These are phyloP conservation scores for Strigops habroptila DNA, from an alignment of 2,113 vertebrate species.

Conservation along the genomic window DNA sequence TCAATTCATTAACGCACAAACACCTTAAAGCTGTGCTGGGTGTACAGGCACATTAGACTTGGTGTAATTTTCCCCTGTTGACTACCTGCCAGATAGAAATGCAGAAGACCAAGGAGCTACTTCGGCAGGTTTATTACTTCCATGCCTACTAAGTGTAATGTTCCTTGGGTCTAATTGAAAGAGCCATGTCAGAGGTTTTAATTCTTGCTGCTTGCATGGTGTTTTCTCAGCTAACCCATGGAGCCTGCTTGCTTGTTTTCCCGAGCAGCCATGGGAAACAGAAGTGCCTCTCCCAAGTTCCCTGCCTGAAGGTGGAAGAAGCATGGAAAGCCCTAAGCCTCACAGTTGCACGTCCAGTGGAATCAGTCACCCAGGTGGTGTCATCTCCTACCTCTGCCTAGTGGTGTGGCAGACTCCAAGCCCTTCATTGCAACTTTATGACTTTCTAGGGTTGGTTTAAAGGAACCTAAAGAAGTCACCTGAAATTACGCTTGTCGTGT, in stretches of 20 bases:
- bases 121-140: neutral
- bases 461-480: neutral
- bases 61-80: neutral
- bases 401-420: neutral
- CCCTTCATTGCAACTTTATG: rapidly evolving
- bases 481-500: neutral
- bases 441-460: neutral
- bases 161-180: neutral
- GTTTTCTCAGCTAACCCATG: neutral
- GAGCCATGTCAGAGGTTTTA: neutral
- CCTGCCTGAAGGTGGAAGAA: neutral
- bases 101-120: neutral
- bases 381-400: neutral
- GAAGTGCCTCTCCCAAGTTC: neutral
- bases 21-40: neutral
- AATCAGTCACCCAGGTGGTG: neutral
- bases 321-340: neutral
- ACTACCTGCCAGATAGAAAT: neutral
- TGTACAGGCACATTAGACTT: neutral
- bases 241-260: neutral
- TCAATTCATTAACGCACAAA: neutral
- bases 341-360: rapidly evolving
- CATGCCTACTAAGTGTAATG: neutral
- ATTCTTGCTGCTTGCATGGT: neutral
- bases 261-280: neutral